Conservation (phyloP, 1,140 invertebrate species). For the Achatina immaculata region DNA sequence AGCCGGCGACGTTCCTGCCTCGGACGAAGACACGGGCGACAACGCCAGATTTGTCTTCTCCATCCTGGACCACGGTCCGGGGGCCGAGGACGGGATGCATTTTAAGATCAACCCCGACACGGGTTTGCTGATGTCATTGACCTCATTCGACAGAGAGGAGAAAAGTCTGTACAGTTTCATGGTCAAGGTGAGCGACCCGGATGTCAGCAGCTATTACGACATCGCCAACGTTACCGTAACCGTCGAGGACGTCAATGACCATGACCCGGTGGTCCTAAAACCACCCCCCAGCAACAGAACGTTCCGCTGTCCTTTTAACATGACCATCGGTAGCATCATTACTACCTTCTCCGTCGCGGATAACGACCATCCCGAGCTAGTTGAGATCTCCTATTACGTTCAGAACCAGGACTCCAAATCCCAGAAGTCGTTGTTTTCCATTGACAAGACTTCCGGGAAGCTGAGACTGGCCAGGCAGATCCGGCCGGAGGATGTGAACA, state of each 20-base stretch:
- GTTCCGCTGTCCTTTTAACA: constrained; percentile 48
- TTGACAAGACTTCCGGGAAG: constrained; percentile 87
- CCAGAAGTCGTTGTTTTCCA: constrained; percentile 79
- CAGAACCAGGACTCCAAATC: constrained; percentile 56
- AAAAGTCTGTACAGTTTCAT: constrained; percentile 82
- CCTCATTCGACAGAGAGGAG: constrained; percentile 86
- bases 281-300: constrained; percentile 55
- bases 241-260: constrained; percentile 88
- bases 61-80: constrained; percentile 67
- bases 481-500: constrained; percentile 32
- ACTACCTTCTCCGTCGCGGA: constrained; percentile 52
- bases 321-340: constrained; percentile 47
- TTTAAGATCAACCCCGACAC: constrained; percentile 77
- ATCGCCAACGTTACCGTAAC: constrained; percentile 58
- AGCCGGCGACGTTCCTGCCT: constrained; percentile 84
- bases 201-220: constrained; percentile 76
- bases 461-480: constrained; percentile 82
- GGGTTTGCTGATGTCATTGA: constrained; percentile 76
- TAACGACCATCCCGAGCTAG: constrained; percentile 51
- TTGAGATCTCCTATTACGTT: constrained; percentile 49
- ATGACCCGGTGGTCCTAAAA: constrained; percentile 78
- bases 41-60: constrained; percentile 88
- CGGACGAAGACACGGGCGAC: constrained; percentile 88
- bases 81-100: constrained; percentile 33
- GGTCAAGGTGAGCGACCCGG: constrained; percentile 80